Conservation (phyloP, 2,113 vertebrate species). For the Galeopterus variegatus region DNA sequence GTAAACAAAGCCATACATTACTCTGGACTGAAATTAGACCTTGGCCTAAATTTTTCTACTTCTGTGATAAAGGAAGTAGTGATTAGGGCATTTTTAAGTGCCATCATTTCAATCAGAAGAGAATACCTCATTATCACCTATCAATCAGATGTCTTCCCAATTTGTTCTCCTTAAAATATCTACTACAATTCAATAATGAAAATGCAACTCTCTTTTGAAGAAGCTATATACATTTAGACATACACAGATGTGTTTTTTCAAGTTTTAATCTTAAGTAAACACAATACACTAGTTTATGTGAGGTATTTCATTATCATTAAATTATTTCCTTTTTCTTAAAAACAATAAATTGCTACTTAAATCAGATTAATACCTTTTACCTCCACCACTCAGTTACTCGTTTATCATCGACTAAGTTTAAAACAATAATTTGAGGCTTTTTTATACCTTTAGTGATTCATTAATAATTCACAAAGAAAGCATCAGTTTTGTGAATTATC, state of each 20-base stretch:
- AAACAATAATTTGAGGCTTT: neutral
- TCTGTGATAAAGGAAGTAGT: neutral
- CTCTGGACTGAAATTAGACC: neutral
- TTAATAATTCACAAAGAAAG: neutral
- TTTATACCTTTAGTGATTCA: neutral
- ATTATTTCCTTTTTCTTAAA: neutral
- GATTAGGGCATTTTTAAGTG: neutral
- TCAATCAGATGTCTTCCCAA: neutral
- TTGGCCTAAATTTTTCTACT: neutral
- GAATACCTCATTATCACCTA: neutral
- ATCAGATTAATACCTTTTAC: neutral
- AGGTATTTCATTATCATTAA: neutral
- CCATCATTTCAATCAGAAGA: neutral
- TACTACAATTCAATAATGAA: neutral
- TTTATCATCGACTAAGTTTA: neutral
- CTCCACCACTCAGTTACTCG: neutral
- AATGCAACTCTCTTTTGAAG: neutral
- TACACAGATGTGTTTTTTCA: neutral
- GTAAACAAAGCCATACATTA: neutral
- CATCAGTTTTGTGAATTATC: neutral
- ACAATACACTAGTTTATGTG: neutral
- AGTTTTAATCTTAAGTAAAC: neutral
- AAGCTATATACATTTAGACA: neutral
- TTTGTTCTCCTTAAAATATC: slow-evolving; percentile 12
- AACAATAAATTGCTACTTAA: neutral